These are phyloP conservation scores for Brachycybe producta DNA, from an alignment of 2,888 invertebrate species.

Conservation along the genomic window DNA sequence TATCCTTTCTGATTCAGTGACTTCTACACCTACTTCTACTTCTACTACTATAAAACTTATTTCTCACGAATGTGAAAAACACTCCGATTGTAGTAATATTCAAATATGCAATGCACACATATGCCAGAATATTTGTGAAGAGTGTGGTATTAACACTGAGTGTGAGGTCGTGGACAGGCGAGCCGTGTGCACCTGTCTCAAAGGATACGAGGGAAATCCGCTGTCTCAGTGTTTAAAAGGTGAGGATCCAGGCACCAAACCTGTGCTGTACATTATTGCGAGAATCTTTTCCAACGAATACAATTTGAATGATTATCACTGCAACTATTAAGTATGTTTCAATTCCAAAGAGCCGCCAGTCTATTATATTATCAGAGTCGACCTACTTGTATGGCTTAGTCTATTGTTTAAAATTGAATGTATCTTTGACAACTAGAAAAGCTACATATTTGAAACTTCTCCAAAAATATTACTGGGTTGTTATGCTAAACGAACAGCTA, in stretches of 20 bases:
- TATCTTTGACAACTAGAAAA: too few species aligned
- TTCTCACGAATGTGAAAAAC: conserved; percentile 12
- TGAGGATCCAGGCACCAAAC: too few species aligned
- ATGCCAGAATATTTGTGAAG: conserved; percentile 63
- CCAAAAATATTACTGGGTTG: too few species aligned
- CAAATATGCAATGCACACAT: conserved; percentile 56
- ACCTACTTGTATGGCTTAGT: background rate
- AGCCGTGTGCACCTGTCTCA: conserved; percentile 73
- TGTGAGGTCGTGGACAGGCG: conserved; percentile 70
- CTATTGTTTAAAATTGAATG: too few species aligned
- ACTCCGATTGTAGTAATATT: conserved; percentile 18
- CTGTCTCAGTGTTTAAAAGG: conserved; percentile 15
- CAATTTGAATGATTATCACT: too few species aligned
- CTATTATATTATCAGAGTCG: background rate
- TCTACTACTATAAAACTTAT: background rate
- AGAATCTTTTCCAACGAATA: too few species aligned
- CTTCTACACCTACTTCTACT: conserved; percentile 2
- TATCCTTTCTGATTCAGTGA: background rate
- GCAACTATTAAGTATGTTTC: too few species aligned
- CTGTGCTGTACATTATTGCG: too few species aligned
- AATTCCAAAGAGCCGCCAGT: too few species aligned
- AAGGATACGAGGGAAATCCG: conserved; percentile 49
- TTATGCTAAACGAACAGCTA: too few species aligned
- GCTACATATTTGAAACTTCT: too few species aligned
- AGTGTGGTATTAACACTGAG: conserved; percentile 70